These are phyloP conservation scores for Heptranchias perlo DNA, from an alignment of 2,113 vertebrate species.

Conservation along the genomic window DNA sequence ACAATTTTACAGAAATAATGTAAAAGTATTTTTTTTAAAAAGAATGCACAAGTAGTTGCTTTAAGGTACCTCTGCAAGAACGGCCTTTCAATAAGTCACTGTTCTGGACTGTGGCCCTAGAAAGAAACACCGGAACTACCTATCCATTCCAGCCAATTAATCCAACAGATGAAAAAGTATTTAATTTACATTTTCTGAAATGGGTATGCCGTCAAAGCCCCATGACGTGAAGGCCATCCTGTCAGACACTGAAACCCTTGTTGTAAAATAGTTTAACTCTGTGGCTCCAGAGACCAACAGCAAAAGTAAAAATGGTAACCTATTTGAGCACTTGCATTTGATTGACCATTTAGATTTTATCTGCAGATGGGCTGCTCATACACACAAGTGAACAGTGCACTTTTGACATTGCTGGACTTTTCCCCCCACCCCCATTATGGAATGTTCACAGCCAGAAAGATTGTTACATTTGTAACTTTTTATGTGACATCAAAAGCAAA, in stretches of 20 bases:
- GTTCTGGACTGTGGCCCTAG: not conserved
- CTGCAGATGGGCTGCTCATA: not conserved
- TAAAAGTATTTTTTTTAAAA: not conserved
- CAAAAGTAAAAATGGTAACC: not conserved
- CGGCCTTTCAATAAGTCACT: not conserved
- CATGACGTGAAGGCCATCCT: not conserved
- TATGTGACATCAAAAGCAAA: not conserved
- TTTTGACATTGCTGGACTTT: not conserved
- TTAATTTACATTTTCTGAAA: not conserved
- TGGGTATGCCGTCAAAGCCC: not conserved
- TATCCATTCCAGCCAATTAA: not conserved
- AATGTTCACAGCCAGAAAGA: not conserved
- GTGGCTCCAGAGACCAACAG: not conserved
- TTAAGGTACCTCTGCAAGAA: not conserved
- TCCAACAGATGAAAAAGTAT: not conserved
- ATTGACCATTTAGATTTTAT: not conserved
- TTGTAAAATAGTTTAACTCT: not conserved
- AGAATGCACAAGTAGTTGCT: not conserved
- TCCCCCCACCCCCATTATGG: not conserved
- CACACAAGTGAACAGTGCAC: not conserved
- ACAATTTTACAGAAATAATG: not conserved
- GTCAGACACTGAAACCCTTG: not conserved
- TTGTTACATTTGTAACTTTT: not conserved
- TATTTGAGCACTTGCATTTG: not conserved
- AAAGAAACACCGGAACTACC: not conserved